phyloP scores from a whole-genome alignment of 2,888 invertebrate species.

The Stenodema calcarata region DNA sequence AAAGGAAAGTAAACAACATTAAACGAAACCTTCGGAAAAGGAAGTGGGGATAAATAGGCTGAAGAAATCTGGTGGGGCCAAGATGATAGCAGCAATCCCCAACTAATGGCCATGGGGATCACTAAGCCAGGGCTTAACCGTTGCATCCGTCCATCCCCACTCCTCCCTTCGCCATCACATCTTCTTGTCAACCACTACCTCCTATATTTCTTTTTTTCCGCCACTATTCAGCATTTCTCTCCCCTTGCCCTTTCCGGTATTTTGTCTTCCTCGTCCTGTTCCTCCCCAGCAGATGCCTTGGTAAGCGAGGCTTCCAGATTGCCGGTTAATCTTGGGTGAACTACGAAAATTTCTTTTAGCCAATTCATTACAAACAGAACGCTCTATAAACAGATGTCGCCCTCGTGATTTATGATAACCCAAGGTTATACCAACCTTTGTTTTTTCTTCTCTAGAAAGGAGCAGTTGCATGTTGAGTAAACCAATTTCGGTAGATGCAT shows the following conservation, averaged over 20 bases:
- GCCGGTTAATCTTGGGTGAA: too few relatives aligned
- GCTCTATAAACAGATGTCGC: too few relatives aligned
- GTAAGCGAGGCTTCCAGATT: too few relatives aligned
- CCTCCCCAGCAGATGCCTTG: too few relatives aligned
- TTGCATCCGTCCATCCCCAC: neutral
- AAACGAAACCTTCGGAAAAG: neutral
- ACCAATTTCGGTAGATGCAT: too few relatives aligned
- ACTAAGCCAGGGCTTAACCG: conserved; percentile 5
- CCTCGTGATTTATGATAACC: too few relatives aligned
- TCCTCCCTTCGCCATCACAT: neutral
- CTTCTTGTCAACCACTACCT: neutral
- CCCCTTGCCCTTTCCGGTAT: neutral
- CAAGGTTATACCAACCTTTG: too few relatives aligned
- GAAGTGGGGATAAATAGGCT: conserved; percentile 9
- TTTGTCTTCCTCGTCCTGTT: too few relatives aligned
- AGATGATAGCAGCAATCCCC: neutral
- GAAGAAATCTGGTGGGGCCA: neutral
- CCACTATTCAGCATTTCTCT: conserved; percentile 22
- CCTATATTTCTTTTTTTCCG: neutral
- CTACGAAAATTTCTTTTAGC: too few relatives aligned
- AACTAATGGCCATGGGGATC: conserved; percentile 24
- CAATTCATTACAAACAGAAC: too few relatives aligned
- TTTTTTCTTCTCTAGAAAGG: too few relatives aligned
- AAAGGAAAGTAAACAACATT: neutral
- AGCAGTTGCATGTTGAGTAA: too few relatives aligned